These are phyloP conservation scores for Dendrolimus pini DNA, from an alignment of 2,888 invertebrate genomes.

Conservation along the genomic window DNA sequence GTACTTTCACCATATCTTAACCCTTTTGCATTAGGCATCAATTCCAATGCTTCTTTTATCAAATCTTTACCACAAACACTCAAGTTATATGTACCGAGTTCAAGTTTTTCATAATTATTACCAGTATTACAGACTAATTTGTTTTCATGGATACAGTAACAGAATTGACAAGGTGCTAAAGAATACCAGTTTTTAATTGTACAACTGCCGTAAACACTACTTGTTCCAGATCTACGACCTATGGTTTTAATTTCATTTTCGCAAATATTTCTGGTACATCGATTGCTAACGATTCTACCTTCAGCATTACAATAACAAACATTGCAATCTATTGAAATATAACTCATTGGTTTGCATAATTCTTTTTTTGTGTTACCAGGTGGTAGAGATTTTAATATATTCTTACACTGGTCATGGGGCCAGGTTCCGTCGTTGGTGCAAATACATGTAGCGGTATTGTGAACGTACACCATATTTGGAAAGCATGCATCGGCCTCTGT, in stretches of 20 bases:
- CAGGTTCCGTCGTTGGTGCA: slow-evolving; percentile 40
- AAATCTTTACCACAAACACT: slow-evolving; percentile 38
- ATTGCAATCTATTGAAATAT: slow-evolving; percentile 41
- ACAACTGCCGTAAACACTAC: slow-evolving; percentile 33
- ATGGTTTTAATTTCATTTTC: slow-evolving; percentile 5
- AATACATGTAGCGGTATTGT: slow-evolving; percentile 32
- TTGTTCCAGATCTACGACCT: slow-evolving; percentile 13
- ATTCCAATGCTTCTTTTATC: slow-evolving; percentile 30
- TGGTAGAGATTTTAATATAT: slow-evolving; percentile 18
- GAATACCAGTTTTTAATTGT: slow-evolving; percentile 47
- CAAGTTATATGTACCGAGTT: slow-evolving; percentile 36
- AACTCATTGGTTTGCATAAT: slow-evolving; percentile 36
- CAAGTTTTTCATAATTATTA: slow-evolving; percentile 19
- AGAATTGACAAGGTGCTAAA: slow-evolving; percentile 48
- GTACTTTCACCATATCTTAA: slow-evolving; percentile 13
- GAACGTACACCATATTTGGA: slow-evolving; percentile 32
- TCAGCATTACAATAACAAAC: slow-evolving; percentile 41
- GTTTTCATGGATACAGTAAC: slow-evolving; percentile 42
- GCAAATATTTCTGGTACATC: slow-evolving; percentile 49
- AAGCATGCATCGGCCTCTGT: slow-evolving; percentile 20
- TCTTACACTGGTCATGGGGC: slow-evolving; percentile 36
- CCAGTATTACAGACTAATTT: slow-evolving; percentile 48
- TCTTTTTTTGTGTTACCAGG: slow-evolving; percentile 7
- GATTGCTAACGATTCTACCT: slow-evolving; percentile 31
- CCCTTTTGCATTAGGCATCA: slow-evolving; percentile 17